Base-by-base conservation (phyloP, 1,140 invertebrate genomes). In the Drosophila rufa region DNA sequence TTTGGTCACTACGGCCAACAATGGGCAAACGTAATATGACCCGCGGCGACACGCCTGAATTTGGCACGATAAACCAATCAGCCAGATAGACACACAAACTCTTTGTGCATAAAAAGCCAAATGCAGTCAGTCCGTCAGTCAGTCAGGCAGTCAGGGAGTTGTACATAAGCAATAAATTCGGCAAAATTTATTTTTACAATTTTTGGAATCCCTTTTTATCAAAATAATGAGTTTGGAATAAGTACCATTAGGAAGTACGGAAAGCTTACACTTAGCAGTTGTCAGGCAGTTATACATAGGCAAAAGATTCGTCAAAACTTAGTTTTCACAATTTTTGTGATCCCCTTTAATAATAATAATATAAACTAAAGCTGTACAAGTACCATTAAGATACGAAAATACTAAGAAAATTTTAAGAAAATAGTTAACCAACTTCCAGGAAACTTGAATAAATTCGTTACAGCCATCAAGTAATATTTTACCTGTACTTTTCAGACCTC, bases 41-140 rank as follows among this genome's bases (percentile, higher is more conserved):
- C 83, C 77, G 53, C 74, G 81, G 91, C 79, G 74, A 91, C 86
- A 92, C 85, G 85, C 84, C 85, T 86, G 65, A 78, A 69, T 84
- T 91, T 75, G 80, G 70, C 90, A 92, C 91, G 91, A 92, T 92
- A 91, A 87, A 68, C 79, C 79, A 92, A 92, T 92, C 91, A 91
- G 70, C 55, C 71, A 79, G 67, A 77, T 73, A 59, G 66, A 68
- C 70, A 45, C 17, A 43, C 30, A 56, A 57, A 19, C 70, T 81
- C 38, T 53, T 67, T 48, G 38, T 69, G 66, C 62, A 68, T 45
- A 68, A 42, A 59, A 42, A 59, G 48, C 55, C 71, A 71, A 83
- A 53, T 85, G 82, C 81, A 84, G 67, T 69, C 62, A 68, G 38
- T 36, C 58, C 33, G 57, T 73, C 22, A 42, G 27, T 22, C n/a